Percentiles rank a stretch among this genome's conserved stretches.
Conservation (phyloP, 2,888 invertebrate genomes). For the Mechanitis messenoides region DNA sequence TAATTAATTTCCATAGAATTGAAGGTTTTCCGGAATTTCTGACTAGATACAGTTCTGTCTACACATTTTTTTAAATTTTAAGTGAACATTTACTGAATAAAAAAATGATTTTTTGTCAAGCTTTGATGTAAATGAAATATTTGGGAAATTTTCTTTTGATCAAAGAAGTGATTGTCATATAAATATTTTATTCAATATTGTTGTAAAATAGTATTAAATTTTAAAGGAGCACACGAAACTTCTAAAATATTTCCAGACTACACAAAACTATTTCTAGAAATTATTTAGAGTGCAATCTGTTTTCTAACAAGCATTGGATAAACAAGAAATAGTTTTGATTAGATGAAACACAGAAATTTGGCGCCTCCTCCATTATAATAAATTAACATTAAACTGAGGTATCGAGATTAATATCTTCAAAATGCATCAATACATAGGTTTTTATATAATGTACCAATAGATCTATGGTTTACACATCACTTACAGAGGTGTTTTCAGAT, state of each 20-base stretch:
- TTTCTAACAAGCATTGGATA: conserved; percentile 27
- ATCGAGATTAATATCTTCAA: not conserved
- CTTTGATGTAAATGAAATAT: no score
- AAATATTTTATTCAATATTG: no score
- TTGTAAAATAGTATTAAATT: not conserved
- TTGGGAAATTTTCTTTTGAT: no score
- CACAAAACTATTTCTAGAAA: conserved; percentile 18
- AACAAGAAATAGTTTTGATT: conserved; percentile 36
- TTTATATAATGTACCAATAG: not conserved
- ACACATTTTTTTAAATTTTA: no score
- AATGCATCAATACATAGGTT: not conserved
- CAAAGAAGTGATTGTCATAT: no score
- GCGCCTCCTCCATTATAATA: conserved; percentile 25
- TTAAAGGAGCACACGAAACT: not conserved
- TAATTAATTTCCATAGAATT: no score
- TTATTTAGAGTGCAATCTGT: conserved; percentile 26
- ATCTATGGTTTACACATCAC: conserved; percentile 5
- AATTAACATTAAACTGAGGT: not conserved
- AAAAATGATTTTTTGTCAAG: no score
- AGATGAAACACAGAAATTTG: conserved; percentile 39
- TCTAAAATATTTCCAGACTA: not conserved
- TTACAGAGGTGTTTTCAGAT: conserved; percentile 18
- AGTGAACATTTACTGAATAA: no score
- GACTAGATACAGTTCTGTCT: no score
- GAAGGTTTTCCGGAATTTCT: no score